These are phyloP conservation scores for Myxocyprinus asiaticus DNA, from an alignment of 2,113 vertebrate species.

Conservation along the genomic window DNA sequence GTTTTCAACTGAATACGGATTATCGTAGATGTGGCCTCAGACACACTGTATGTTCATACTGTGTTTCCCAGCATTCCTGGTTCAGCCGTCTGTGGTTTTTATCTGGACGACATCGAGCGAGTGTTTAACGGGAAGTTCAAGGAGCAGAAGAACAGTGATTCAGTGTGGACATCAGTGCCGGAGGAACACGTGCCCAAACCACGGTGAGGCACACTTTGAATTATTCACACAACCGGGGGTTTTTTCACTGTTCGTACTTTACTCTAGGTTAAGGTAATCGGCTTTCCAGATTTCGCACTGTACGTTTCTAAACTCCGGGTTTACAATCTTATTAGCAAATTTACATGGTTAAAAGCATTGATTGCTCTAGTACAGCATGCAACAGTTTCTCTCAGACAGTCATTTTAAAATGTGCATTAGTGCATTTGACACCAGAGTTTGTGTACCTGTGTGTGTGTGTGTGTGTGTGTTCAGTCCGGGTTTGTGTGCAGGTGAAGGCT, in stretches of 20 bases:
- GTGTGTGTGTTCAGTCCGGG: constrained; percentile 77
- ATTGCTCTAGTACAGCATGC: too few species aligned
- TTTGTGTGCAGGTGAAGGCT: constrained; percentile 80
- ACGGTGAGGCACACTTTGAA: constrained; percentile 65
- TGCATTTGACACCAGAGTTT: too few species aligned
- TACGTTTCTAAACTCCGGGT: neutral
- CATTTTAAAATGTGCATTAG: too few species aligned
- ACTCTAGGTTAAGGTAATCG: too few species aligned
- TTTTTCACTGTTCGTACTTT: neutral
- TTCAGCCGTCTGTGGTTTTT: constrained; percentile 89
- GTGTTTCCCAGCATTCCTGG: constrained; percentile 82
- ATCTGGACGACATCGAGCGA: constrained; percentile 87
- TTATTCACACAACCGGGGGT: neutral
- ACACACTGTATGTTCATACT: too few species aligned
- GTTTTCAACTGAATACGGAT: too few species aligned
- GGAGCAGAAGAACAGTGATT: constrained; percentile 80
- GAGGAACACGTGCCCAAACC: constrained; percentile 85
- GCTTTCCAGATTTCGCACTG: neutral
- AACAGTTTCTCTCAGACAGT: too few species aligned
- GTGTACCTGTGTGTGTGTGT: neutral
- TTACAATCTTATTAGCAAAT: too few species aligned
- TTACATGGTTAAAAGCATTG: too few species aligned
- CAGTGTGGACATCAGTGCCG: constrained; percentile 81
- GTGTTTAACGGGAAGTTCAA: constrained; percentile 88
- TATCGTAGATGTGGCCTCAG: too few species aligned